Evolutionary conservation across 2,113 vertebrate genomes (phyloP).

Genomic region (Heterotilapia buettikoferi): DNA sequence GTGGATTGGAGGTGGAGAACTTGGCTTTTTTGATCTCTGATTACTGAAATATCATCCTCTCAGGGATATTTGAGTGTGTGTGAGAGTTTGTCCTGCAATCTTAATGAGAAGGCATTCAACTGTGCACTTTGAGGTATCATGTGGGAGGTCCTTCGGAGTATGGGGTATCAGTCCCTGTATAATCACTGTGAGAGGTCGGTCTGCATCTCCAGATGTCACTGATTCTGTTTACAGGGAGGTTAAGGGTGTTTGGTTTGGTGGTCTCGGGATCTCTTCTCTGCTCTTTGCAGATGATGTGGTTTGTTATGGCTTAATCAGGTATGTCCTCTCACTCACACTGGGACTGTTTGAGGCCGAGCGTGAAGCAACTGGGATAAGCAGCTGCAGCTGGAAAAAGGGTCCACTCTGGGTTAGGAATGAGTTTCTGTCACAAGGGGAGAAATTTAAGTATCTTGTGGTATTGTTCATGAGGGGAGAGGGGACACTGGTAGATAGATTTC

Average conservation of each 20-base stretch:
- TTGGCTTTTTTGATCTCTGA: fast-evolving
- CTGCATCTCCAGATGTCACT: neutral
- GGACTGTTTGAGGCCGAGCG: neutral
- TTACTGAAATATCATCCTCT: neutral
- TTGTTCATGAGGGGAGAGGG: neutral
- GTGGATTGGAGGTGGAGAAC: neutral
- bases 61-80: neutral
- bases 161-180: neutral
- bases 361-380: neutral
- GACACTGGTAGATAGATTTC: neutral
- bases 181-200: neutral
- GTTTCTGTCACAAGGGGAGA: neutral
- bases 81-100: neutral
- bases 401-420: neutral
- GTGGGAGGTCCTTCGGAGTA: neutral
- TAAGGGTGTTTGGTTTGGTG: neutral
- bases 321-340: neutral
- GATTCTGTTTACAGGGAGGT: neutral
- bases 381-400: neutral
- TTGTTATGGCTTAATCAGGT: neutral
- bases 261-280: neutral
- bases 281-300: neutral
- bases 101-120: neutral
- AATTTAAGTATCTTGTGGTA: neutral
- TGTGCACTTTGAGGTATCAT: neutral